These are phyloP conservation scores for Oncorhynchus clarkii DNA, from an alignment of 2,113 vertebrate genomes.

Conservation along the genomic window DNA sequence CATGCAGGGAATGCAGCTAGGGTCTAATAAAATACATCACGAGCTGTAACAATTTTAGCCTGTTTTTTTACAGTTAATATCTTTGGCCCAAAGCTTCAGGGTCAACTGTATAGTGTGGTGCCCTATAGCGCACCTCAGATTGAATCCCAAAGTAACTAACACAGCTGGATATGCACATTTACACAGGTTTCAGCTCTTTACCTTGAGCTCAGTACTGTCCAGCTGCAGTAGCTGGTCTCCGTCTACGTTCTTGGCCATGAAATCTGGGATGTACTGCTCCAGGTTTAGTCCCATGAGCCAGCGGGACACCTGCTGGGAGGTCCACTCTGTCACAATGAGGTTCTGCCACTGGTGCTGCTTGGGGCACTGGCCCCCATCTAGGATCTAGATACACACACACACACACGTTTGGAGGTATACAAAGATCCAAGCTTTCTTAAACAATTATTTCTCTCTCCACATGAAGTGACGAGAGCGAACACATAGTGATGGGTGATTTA, in stretches of 20 bases:
- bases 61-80: not conserved
- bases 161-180: not conserved
- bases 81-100: not conserved
- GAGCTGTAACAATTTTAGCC: not conserved
- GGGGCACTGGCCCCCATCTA: slow-evolving; percentile 83
- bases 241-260: slow-evolving; percentile 88
- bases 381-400: slow-evolving; percentile 72
- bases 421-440: slow-evolving; percentile 10
- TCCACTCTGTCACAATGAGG: slow-evolving; percentile 85
- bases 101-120: too few species aligned
- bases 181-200: slow-evolving; percentile 48
- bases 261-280: slow-evolving; percentile 89
- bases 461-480: not conserved
- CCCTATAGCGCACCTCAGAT: not conserved
- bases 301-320: slow-evolving; percentile 86
- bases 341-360: slow-evolving; percentile 84
- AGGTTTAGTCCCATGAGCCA: slow-evolving; percentile 90
- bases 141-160: not conserved
- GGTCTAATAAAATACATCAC: not conserved
- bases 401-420: not conserved
- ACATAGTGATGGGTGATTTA: not conserved
- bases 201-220: slow-evolving; percentile 89
- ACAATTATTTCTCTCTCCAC: not conserved
- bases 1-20: too few species aligned
- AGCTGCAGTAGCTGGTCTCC: slow-evolving; percentile 89